Evolutionary conservation across 2,797 vertebrate genomes (phyloP).

Genomic region (Muscicapa striata): DNA sequence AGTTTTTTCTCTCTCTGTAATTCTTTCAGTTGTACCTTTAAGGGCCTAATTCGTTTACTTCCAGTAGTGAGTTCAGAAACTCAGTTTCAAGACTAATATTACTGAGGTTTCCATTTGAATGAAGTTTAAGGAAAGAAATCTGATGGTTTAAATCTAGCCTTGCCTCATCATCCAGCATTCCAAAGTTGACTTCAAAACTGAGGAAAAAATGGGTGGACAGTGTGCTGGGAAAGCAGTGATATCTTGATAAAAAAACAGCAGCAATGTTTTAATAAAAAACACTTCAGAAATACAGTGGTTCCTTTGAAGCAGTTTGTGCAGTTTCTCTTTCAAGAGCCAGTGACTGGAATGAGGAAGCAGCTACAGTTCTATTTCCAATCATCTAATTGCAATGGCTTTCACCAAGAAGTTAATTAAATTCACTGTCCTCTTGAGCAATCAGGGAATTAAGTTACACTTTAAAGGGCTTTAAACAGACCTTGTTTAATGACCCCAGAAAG

Average conservation of each 20-base stretch:
- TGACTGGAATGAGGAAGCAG: background rate
- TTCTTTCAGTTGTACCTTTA: background rate
- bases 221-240: background rate
- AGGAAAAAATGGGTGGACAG: background rate
- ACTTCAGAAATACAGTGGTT: background rate
- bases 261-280: background rate
- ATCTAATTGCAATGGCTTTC: background rate
- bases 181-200: background rate
- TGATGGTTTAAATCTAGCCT: background rate
- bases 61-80: background rate
- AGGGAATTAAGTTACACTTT: background rate
- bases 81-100: background rate
- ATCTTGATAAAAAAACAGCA: background rate
- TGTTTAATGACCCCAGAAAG: background rate
- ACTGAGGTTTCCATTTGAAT: background rate
- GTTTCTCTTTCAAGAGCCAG: background rate
- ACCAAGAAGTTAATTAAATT: background rate
- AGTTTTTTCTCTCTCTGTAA: background rate
- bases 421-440: fast-evolving
- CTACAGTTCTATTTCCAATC: background rate
- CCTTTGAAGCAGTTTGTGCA: background rate
- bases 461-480: background rate
- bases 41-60: background rate
- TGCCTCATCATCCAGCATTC: background rate
- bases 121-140: background rate